Base-by-base conservation (phyloP, 2,797 vertebrate species). In the Galago senegalensis region DNA sequence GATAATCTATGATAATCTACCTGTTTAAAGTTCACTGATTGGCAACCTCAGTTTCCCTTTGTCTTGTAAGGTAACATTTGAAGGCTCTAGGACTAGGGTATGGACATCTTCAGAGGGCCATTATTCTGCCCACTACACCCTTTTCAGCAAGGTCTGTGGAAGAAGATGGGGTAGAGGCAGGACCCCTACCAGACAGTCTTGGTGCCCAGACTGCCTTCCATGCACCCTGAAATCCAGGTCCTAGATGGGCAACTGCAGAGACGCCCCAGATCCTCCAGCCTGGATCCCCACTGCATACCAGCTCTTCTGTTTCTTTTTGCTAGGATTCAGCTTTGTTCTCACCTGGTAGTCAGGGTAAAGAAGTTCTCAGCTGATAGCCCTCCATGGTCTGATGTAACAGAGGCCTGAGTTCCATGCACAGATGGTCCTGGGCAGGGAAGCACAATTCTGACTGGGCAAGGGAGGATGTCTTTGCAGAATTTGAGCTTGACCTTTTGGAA, bases 401-500 rank as follows among this genome's bases (percentile, higher is more conserved):
- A 56, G 77, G 27, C 58, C 82, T 37, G 37, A 76, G 65, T 11
- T 61, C 37, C 34, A 23, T 21, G 7, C 27, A 0, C 0, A 2
- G 2, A 14, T n/a, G 46, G 56, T 29, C 25, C 31, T 63, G 37
- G 58, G n/a, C 60, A 43, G 61, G 61, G 60, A 84, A 37, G 12
- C 43, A 14, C 0, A 20, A 21, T 23, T 82, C 37, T 58, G 14
- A 58, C 69, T 18, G 13, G 27, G 40, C 2, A 2, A 56, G 37
- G 46, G 40, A 56, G 29, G 73, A 43, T 34, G 13, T 70, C 37
- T 5, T 72, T 16, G 31, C 18, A 34, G 80, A 75, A 65, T 82
- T 23, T 70, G 21, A 90, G 53, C 60, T 46, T 21, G 58, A 84
- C 75, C n/a, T 94, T 84, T 76, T 20, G 34, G 82, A n/a, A 82